Conservation (phyloP, 2,888 invertebrate species). For the Tipula vernalis region DNA sequence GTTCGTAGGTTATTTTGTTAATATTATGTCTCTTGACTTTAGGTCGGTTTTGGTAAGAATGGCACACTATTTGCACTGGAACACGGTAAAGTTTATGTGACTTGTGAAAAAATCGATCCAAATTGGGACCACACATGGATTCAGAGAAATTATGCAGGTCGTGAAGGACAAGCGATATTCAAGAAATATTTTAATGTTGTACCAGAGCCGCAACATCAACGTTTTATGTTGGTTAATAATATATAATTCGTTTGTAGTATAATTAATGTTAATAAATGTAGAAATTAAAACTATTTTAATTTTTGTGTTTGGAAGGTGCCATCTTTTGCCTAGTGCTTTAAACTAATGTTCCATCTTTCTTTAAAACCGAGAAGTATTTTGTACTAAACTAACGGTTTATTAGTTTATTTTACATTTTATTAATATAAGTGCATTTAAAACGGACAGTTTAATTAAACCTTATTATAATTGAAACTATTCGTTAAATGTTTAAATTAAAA, state of each 20-base stretch:
- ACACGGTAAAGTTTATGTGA: constrained; percentile 64
- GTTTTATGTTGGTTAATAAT: constrained; percentile 64
- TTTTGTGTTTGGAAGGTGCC: neutral
- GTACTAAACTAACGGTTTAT: neutral
- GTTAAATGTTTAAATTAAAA: neutral
- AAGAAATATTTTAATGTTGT: constrained; percentile 82
- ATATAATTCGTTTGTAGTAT: constrained; percentile 35
- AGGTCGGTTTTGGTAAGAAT: constrained; percentile 75
- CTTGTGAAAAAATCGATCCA: constrained; percentile 69
- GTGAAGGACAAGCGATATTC: constrained; percentile 51
- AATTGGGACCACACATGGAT: constrained; percentile 70
- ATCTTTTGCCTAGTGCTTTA: neutral
- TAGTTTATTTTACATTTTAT: neutral
- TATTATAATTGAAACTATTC: neutral
- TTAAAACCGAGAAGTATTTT: neutral
- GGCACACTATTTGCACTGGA: constrained; percentile 70
- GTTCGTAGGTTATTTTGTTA: neutral
- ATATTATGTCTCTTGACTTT: neutral
- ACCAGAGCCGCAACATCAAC: constrained; percentile 61
- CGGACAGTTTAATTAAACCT: neutral
- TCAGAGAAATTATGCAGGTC: constrained; percentile 47
- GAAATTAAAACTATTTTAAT: neutral
- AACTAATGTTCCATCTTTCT: neutral
- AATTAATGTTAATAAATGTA: neutral
- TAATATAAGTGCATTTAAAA: neutral